Evolutionary conservation across 2,113 vertebrate species (phyloP).

Genomic region (Tor tambroides): DNA sequence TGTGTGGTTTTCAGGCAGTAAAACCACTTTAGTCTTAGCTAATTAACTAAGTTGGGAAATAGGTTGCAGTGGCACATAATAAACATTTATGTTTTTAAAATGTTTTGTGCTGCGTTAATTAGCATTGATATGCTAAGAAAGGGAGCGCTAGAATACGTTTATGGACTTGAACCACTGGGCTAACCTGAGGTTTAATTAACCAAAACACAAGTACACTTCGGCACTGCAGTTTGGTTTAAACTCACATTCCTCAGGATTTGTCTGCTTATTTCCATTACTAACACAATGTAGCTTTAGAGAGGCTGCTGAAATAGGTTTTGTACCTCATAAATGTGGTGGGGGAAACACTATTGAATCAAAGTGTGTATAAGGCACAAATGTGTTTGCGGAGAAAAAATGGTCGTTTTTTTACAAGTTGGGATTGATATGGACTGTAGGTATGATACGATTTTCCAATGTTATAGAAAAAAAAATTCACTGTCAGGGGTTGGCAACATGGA

Average conservation of each 20-base stretch:
- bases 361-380: too few species aligned
- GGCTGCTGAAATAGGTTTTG: background rate
- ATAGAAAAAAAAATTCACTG: too few species aligned
- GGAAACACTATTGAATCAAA: background rate
- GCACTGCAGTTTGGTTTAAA: background rate
- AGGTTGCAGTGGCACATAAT: background rate
- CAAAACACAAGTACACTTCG: background rate
- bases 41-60: background rate
- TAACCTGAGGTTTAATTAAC: background rate
- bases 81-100: background rate
- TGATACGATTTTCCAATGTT: too few species aligned
- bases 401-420: background rate
- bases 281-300: background rate
- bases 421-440: background rate
- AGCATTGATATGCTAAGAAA: constrained; percentile 26
- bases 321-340: background rate
- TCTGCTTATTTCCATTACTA: constrained; percentile 12
- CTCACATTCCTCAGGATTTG: background rate
- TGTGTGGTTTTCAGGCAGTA: background rate
- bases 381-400: too few species aligned
- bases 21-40: constrained; percentile 4
- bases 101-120: background rate
- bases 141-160: background rate
- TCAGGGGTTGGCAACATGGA: background rate
- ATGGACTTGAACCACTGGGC: background rate